Evolutionary conservation across 2,797 vertebrate genomes (phyloP), one percentile per base, ranked within the genome.

Genomic region (Acanthurus lineatus): DNA sequence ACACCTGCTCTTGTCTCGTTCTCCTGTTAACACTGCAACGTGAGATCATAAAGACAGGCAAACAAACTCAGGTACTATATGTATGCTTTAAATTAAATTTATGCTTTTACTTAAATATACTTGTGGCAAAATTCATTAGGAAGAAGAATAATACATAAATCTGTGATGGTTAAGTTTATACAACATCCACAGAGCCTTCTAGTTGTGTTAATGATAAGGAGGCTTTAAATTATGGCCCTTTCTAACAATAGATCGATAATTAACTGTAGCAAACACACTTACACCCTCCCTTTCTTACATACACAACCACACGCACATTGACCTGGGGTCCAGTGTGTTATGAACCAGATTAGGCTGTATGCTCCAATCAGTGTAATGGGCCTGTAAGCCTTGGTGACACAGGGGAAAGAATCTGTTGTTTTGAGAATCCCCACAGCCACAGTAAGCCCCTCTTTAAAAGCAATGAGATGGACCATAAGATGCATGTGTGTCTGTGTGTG

Each of bases 291-390:
- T 45, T 49, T 49, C 58, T 48, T 58, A 63, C 28, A 62, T 57
- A 67, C 62, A 56, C 49, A 22, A 32, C 51, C 66, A 56, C 63
- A 74, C 56, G 63, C 38, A 74, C 68, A 69, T 56, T 88, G 86
- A 87, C 79, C 79, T 70, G 82, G 82, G 86, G 84, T 88, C 42
- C 77, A 84, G 86, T 89, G 88, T 89, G 90, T 91, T 91, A 85
- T 88, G 92, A 89, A 86, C 82, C 88, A 93, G 92, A 92, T 94
- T 94, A 94, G 83, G 70, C 88, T 88, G 89, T 85, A 77, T 89
- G 85, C 86, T 90, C 87, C 91, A 94, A 94, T 94, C 93, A 95
- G 82, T 91, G 85, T 95, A 95, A 95, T 95, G 92, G 92, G 79
- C 72, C 87, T 84, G 86, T 94, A 94, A 94, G 89, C 93, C 87